Evolutionary conservation across 2,113 vertebrate genomes (phyloP).

Genomic region (Bubo bubo): DNA sequence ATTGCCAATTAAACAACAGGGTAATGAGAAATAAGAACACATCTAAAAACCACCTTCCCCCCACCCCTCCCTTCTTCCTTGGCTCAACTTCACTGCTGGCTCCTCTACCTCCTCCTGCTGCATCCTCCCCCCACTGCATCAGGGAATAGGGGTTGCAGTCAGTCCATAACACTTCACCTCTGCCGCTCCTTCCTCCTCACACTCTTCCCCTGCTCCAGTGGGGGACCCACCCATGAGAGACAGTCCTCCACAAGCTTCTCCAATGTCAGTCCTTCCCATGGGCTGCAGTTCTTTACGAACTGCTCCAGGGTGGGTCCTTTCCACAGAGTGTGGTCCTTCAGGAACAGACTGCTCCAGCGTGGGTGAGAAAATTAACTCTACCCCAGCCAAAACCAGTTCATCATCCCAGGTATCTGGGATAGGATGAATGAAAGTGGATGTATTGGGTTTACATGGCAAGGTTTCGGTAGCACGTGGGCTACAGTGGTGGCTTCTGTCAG

Average conservation of each 20-base stretch:
- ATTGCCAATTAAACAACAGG: not conserved
- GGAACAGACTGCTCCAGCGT: not conserved
- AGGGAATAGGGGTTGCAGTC: not conserved
- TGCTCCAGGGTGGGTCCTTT: not conserved
- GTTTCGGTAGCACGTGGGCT: not conserved
- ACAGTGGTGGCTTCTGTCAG: not conserved
- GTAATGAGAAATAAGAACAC: not conserved
- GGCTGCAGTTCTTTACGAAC: not conserved
- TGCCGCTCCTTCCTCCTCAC: not conserved
- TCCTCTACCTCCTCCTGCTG: not conserved
- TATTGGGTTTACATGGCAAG: not conserved
- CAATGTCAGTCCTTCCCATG: rapidly evolving
- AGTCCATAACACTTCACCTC: not conserved
- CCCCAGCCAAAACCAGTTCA: not conserved
- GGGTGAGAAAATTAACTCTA: not conserved
- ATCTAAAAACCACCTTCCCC: not conserved
- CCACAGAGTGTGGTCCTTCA: too few relatives aligned
- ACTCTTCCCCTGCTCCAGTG: not conserved
- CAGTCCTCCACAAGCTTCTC: not conserved
- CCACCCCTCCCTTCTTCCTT: not conserved
- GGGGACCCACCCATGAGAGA: not conserved
- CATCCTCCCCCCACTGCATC: too few relatives aligned
- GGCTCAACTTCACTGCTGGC: not conserved
- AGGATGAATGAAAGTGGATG: not conserved
- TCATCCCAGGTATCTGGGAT: not conserved